Evolutionary conservation across 2,113 vertebrate species (phyloP), one percentile per base, ranked within the genome.

Genomic region (Hemiscyllium ocellatum): DNA sequence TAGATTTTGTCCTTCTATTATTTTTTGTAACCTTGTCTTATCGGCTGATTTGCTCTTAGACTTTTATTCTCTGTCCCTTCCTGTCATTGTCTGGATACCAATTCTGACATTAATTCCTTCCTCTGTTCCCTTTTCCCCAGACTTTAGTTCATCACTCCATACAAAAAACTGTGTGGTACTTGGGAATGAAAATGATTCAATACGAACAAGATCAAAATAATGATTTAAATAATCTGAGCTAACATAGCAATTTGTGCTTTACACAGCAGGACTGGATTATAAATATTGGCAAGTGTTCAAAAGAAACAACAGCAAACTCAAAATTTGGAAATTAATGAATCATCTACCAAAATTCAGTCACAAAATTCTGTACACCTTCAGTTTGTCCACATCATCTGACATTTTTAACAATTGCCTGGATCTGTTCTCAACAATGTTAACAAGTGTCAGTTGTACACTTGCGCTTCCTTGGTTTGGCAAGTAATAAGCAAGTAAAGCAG

Each of bases 191-290:
- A 61, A 29, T 61, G 52, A 90, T 61, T 90, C 29, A 90, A 90
- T 68, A 69, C 22, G 68, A 94, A n/a, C n/a, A 94, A 42, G 24
- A 94, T 70, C 65, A 94, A 94, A 94, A 94, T 26, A 37, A 26
- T 93, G n/a, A 61, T 33, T 91, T 93, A 29, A 90, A 61, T 56
- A 90, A 61, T 61, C 87, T 61, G 10, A 61, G 24, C 2, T 61
- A 61, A 89, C 29, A 33, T 47, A 90, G 20, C 19, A 47, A 42
- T 1, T 69, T 2, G n/a, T n/a, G n/a, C 29, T 20, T n/a, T 33
- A n/a, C 12, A 94, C 8, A 69, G n/a, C 65, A 47, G 17, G 15
- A 19, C 37, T 83, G 37, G 80, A 83, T 42, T 42, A 1, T 42
- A 83, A 12, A 94, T 70, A 70, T 12, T 94, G 52, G 17, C 22